Base-by-base conservation (phyloP, 2,797 vertebrate species). In the Sardinella longiceps region DNA sequence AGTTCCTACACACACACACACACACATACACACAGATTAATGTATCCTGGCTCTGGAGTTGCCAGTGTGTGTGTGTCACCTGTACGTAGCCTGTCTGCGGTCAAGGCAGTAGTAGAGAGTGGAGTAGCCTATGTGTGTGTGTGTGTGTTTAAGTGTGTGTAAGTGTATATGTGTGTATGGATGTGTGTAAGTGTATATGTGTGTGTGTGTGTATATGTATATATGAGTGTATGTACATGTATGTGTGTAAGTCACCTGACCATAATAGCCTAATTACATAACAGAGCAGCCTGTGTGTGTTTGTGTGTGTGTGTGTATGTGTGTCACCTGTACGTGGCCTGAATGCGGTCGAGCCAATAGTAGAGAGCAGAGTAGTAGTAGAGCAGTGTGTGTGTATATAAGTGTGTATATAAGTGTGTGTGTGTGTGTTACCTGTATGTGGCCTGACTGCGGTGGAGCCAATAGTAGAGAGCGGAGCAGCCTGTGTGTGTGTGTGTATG, bases 101-200 rank as follows among this genome's bases (percentile, higher is more conserved):
- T 99, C 98, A 0, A 96, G 91, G 98, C 98, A 99, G 74, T 92
- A 92, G 90, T 98, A 99, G 86, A 97, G 95, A 0, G 91, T 93
- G 56, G 95, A 94, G 80, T n/a, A 63, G 58, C 58, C 25, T n/a
- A 11, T 66, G 25, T 12, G 60, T 66, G 60, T 66, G 25, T 66
- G 60, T 66, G n/a, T 63, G 60, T 63, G 25, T 28, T 9, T 63
- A 25, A 28, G 60, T 63, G 60, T 63, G 48, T 50, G 48, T 50
- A 9, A n/a, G 58, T 60, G 58, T 25, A 9, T 60, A 23, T 60
- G 58, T 60, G 58, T 25, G 58, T 60, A 9, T 60, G 58, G n/a
- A n/a, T 60, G 58, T 60, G 18, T 58, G 20, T 58, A 60, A n/a
- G 56, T 58, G 56, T 58, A 20, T 58, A 5, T 58, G 5, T 58